A percentile compares a stretch with the other conserved stretches of the same genome.
These are phyloP conservation scores for Phalacrocorax brasilianus DNA, from an alignment of 2,113 vertebrate species.

Conservation along the genomic window DNA sequence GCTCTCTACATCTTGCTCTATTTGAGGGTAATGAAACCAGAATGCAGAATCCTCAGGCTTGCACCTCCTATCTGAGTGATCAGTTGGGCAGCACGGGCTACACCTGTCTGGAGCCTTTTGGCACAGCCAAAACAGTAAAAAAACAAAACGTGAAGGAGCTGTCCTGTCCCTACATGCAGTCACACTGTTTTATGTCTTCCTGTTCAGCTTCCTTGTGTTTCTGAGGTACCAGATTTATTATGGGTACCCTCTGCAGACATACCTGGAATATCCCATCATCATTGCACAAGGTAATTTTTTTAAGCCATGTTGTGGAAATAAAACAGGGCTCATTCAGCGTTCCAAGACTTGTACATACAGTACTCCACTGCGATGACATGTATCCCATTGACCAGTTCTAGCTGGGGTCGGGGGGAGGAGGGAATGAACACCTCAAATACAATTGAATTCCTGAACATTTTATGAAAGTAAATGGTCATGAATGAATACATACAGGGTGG, in stretches of 20 bases:
- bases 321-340: not conserved
- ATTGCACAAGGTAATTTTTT: constrained; percentile 88
- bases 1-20: not conserved
- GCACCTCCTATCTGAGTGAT: not conserved
- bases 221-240: constrained; percentile 94
- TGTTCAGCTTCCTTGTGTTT: constrained; percentile 87
- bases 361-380: not conserved
- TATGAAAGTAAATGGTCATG: not conserved
- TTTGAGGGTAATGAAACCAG: not conserved
- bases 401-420: not conserved
- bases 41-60: not conserved
- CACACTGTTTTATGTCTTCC: not conserved
- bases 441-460: not conserved
- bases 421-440: not conserved
- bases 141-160: not conserved
- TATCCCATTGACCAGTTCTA: not conserved
- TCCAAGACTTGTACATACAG: not conserved
- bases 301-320: not conserved
- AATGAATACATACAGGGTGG: not conserved
- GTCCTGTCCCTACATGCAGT: not conserved
- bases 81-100: not conserved
- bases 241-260: constrained; percentile 86
- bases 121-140: not conserved
- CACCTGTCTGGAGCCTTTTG: not conserved
- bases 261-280: constrained; percentile 92